These are phyloP conservation scores for Proales similis DNA, from an alignment of 1,140 invertebrate species.

Conservation along the genomic window DNA sequence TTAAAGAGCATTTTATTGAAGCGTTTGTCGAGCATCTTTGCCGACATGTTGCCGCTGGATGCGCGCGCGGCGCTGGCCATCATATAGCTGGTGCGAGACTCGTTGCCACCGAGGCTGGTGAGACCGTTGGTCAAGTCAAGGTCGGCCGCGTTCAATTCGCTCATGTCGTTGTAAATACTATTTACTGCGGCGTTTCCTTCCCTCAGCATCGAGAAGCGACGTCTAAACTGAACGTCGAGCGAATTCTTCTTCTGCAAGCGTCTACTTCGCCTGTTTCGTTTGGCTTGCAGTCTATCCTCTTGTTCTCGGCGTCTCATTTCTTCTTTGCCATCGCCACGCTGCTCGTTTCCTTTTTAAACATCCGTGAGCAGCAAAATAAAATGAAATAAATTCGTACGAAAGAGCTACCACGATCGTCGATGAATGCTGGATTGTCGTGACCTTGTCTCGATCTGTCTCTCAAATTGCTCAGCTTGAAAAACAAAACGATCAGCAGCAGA, in stretches of 20 bases:
- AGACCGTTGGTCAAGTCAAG: constrained; percentile 23
- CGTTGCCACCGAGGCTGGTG: constrained; percentile 3
- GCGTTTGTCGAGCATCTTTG: constrained; percentile 31
- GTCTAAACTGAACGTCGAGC: constrained; percentile 23
- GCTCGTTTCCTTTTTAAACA: constrained; percentile 3
- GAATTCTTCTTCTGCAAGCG: constrained; percentile 37
- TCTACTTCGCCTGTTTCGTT: constrained; percentile 34
- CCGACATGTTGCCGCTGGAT: constrained; percentile 20
- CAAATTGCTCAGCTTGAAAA: constrained; percentile 25
- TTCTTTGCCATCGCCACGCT: neutral
- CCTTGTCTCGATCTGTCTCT: constrained; percentile 30
- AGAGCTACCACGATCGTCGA: constrained; percentile 26
- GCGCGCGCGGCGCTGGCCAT: constrained; percentile 10
- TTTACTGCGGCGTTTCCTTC: constrained; percentile 32
- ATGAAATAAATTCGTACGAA: neutral
- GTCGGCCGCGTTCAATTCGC: constrained; percentile 23
- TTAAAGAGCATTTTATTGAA: constrained; percentile 37
- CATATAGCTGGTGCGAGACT: constrained; percentile 26
- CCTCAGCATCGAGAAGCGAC: constrained; percentile 32
- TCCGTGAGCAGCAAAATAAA: too few species aligned
- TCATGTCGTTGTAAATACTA: constrained; percentile 35
- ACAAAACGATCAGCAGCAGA: neutral
- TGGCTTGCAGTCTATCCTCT: neutral
- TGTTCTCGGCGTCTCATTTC: constrained; percentile 6
- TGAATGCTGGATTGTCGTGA: constrained; percentile 37